Evolutionary conservation across 2,797 vertebrate genomes (phyloP).

Genomic region (Buphagus erythrorhynchus): DNA sequence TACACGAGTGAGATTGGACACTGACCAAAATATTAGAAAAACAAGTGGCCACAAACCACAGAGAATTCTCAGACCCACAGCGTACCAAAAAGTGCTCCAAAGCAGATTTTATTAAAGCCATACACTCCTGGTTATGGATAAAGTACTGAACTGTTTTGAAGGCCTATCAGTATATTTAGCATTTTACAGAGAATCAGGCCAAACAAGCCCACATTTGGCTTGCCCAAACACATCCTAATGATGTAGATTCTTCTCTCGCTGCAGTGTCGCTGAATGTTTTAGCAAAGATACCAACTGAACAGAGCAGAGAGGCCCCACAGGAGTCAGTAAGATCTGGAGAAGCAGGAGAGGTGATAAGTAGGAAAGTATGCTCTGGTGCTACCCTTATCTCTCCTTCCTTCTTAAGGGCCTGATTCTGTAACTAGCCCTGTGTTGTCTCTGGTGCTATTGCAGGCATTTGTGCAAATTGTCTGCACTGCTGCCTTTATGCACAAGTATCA

Average conservation of each 20-base stretch:
- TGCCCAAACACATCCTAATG: not conserved
- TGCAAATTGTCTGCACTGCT: not conserved
- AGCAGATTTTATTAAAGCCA: constrained; percentile 69
- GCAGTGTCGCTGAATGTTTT: not conserved
- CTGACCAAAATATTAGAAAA: constrained; percentile 71
- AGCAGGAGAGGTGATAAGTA: not conserved
- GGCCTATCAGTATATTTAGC: not conserved
- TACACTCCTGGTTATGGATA: constrained; percentile 24
- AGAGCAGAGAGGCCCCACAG: not conserved
- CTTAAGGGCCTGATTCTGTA: not conserved
- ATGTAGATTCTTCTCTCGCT: not conserved
- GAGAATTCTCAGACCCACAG: constrained; percentile 63
- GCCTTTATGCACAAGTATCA: not conserved
- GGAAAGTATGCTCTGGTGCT: not conserved
- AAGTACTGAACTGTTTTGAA: constrained; percentile 52
- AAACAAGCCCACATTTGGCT: not conserved
- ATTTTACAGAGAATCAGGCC: not conserved
- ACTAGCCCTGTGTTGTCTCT: not conserved
- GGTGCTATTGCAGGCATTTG: not conserved
- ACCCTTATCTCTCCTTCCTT: not conserved
- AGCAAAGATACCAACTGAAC: not conserved
- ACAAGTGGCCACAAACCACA: constrained; percentile 73
- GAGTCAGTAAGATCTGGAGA: not conserved
- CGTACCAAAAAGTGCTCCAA: constrained; percentile 54
- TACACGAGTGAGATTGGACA: constrained; percentile 61